phyloP scores from a whole-genome alignment of 2,888 invertebrate species.

The Agrochola litura region DNA sequence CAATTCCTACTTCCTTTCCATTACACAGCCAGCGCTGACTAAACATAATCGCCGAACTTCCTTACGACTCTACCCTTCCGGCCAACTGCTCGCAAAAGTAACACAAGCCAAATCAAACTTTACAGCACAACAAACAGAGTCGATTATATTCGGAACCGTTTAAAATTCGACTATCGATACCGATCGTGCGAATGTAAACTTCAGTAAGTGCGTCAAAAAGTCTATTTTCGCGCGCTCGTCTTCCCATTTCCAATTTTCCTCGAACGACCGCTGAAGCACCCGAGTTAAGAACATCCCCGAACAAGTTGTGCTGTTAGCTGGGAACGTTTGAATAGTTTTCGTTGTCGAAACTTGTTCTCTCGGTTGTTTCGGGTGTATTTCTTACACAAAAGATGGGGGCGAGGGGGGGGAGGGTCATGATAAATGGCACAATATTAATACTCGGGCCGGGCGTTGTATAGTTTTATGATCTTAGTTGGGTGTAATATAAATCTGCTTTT shows the following conservation, averaged over 20 bases:
- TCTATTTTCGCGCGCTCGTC: conserved; percentile 69
- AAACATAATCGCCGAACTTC: conserved; percentile 91
- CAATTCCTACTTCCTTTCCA: conserved; percentile 90
- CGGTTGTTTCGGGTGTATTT: conserved; percentile 86
- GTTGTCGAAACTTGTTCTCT: conserved; percentile 87
- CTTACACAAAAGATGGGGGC: conserved; percentile 88
- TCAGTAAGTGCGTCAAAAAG: conserved; percentile 64
- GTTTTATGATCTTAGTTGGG: conserved; percentile 91
- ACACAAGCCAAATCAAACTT: conserved; percentile 76
- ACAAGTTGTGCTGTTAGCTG: conserved; percentile 88
- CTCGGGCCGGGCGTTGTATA: conserved; percentile 85
- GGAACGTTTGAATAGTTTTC: conserved; percentile 87
- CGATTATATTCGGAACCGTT: conserved; percentile 62
- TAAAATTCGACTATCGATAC: conserved; percentile 71
- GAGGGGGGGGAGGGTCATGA: conserved; percentile 81
- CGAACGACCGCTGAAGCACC: conserved; percentile 87
- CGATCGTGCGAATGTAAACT: conserved; percentile 72
- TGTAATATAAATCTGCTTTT: conserved; percentile 89
- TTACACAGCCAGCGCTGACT: conserved; percentile 89
- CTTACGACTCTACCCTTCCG: conserved; percentile 90
- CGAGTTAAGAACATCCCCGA: conserved; percentile 88
- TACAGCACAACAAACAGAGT: conserved; percentile 74
- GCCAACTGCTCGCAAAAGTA: conserved; percentile 77
- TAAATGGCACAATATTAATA: conserved; percentile 89
- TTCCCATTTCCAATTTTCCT: conserved; percentile 87